phyloP scores from a whole-genome alignment of 2,888 invertebrate species.

The Polydrusus cervinus region DNA sequence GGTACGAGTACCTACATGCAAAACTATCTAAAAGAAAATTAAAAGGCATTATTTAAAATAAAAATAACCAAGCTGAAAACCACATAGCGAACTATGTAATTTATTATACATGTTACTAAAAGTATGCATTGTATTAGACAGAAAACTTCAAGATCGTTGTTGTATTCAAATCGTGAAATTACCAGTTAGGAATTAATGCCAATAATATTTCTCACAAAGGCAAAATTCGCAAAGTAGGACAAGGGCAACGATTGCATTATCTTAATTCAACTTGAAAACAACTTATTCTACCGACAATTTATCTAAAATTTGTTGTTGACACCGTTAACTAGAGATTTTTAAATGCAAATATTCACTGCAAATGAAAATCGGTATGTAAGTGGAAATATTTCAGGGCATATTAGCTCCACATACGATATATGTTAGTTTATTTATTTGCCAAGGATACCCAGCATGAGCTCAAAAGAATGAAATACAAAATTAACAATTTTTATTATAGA shows the following conservation, averaged over 20 bases:
- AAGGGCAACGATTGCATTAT: constrained; percentile 63
- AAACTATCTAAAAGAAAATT: no score
- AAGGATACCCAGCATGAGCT: background rate
- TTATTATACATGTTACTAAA: constrained; percentile 29
- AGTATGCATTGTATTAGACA: constrained; percentile 43
- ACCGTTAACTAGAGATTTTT: constrained; percentile 10
- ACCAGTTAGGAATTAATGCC: constrained; percentile 60
- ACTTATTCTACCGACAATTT: constrained; percentile 28
- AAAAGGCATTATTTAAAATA: background rate
- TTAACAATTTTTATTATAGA: no score
- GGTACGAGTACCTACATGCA: no score
- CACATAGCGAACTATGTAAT: constrained; percentile 26
- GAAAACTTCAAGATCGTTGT: constrained; percentile 54
- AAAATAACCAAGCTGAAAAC: constrained; percentile 25
- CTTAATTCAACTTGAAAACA: constrained; percentile 44
- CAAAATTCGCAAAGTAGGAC: constrained; percentile 66
- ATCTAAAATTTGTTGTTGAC: constrained; percentile 20
- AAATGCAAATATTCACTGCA: constrained; percentile 4
- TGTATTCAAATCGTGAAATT: constrained; percentile 49
- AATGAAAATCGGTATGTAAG: constrained; percentile 1
- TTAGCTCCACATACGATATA: background rate
- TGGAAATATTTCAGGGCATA: background rate
- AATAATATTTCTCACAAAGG: constrained; percentile 65
- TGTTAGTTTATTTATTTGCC: background rate
- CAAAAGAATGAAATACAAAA: background rate